These are phyloP conservation scores for Pteruthius melanotis DNA, from an alignment of 2,113 vertebrate species.

Conservation along the genomic window DNA sequence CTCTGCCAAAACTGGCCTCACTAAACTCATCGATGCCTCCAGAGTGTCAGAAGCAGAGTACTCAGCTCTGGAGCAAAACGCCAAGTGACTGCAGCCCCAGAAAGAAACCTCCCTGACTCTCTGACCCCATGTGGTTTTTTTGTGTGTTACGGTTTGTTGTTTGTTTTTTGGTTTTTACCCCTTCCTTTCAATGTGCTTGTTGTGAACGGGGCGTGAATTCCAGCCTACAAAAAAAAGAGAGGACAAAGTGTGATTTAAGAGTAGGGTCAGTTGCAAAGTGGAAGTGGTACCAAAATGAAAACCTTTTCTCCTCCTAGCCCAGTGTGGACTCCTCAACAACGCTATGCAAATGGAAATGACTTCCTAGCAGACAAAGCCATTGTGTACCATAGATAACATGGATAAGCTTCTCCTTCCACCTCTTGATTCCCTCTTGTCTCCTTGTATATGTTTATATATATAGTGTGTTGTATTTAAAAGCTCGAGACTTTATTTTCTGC, in stretches of 20 bases:
- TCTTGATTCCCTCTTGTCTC: conserved; percentile 23
- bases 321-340: not conserved
- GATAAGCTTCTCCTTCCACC: not conserved
- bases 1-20: conserved; percentile 87
- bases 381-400: not conserved
- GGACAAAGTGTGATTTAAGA: not conserved
- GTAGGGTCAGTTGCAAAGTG: not conserved
- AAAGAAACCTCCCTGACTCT: not conserved
- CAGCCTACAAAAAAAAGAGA: not conserved
- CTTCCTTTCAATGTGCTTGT: not conserved
- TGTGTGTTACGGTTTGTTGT: not conserved
- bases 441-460: conserved; percentile 52
- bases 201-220: not conserved
- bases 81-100: conserved; percentile 56
- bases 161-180: not conserved
- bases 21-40: conserved; percentile 84
- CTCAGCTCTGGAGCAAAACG: conserved; percentile 81
- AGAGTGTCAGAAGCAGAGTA: conserved; percentile 82
- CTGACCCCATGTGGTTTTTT: not conserved
- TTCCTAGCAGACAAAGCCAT: not conserved
- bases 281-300: conserved; percentile 43
- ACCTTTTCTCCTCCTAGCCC: not conserved
- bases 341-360: not conserved
- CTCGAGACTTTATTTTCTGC: conserved; percentile 73
- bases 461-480: conserved; percentile 72